Percentiles rank a stretch among this genome's conserved stretches.
Evolutionary conservation across 1,140 invertebrate species (phyloP).

Genomic region (Temnothorax curvispinosus): DNA sequence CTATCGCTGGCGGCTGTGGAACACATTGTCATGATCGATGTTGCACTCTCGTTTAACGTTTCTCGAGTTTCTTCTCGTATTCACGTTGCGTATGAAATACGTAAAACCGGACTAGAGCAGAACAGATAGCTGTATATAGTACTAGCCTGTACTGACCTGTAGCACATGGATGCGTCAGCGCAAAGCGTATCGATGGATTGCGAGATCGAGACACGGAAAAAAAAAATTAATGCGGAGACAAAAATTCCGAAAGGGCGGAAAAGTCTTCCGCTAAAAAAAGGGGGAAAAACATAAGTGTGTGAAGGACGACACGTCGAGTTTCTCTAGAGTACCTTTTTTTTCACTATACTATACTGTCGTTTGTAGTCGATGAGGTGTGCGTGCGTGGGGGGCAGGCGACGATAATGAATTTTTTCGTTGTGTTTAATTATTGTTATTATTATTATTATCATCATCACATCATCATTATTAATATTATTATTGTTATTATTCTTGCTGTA

Average conservation of each 20-base stretch:
- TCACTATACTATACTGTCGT: slow-evolving; percentile 56
- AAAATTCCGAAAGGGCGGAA: slow-evolving; percentile 63
- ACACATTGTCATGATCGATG: slow-evolving; percentile 68
- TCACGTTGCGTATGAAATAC: slow-evolving; percentile 17
- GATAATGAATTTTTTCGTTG: slow-evolving; percentile 67
- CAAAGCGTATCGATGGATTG: slow-evolving; percentile 76
- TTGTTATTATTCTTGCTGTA: slow-evolving; percentile 53
- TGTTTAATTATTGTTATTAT: slow-evolving; percentile 60
- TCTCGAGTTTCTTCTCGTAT: neutral
- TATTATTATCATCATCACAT: slow-evolving; percentile 50
- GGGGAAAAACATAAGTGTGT: slow-evolving; percentile 51
- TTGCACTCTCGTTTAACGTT: slow-evolving; percentile 49
- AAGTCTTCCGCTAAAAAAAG: slow-evolving; percentile 42
- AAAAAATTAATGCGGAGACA: slow-evolving; percentile 38
- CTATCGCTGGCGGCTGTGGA: slow-evolving; percentile 53
- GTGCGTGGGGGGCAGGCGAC: slow-evolving; percentile 79
- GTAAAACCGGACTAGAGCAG: slow-evolving; percentile 43
- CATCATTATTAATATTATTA: slow-evolving; percentile 48
- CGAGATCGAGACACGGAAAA: slow-evolving; percentile 67
- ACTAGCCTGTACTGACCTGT: slow-evolving; percentile 86
- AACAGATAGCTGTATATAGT: slow-evolving; percentile 83
- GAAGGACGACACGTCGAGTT: slow-evolving; percentile 74
- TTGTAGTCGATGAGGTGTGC: slow-evolving; percentile 80
- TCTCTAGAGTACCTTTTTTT: slow-evolving; percentile 72
- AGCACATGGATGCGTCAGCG: slow-evolving; percentile 85